Conservation (phyloP, 2,797 vertebrate genomes). For the Macrochelys suwanniensis region DNA sequence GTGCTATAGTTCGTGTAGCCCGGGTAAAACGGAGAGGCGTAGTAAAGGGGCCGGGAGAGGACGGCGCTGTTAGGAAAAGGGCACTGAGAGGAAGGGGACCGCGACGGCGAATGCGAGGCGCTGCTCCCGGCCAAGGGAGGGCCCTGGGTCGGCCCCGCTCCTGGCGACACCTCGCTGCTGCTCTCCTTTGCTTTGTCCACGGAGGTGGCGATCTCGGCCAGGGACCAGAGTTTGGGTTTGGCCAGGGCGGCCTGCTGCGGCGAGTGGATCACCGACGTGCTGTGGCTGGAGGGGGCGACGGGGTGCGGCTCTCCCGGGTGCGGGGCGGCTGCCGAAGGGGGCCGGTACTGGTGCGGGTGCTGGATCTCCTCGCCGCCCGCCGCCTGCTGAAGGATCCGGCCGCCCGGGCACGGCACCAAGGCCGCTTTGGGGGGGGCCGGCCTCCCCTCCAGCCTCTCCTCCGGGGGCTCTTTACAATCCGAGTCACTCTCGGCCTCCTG, state of each 20-base stretch:
- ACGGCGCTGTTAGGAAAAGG: slow-evolving; percentile 93
- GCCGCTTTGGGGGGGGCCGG: slow-evolving; percentile 80
- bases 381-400: slow-evolving; percentile 66
- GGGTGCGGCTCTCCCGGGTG: slow-evolving; percentile 72
- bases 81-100: slow-evolving; percentile 87
- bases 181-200: slow-evolving; percentile 94
- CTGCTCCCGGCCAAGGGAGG: slow-evolving; percentile 82
- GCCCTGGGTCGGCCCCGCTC: slow-evolving; percentile 62
- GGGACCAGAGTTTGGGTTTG: slow-evolving; percentile 97
- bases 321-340: slow-evolving; percentile 43
- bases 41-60: slow-evolving; percentile 94
- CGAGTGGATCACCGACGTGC: slow-evolving; percentile 94
- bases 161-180: slow-evolving; percentile 67
- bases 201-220: slow-evolving; percentile 97
- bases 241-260: slow-evolving; percentile 86
- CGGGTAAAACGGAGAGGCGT: slow-evolving; percentile 96
- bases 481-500: slow-evolving; percentile 88
- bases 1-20: slow-evolving; percentile 99
- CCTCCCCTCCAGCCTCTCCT: slow-evolving; percentile 85
- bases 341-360: slow-evolving; percentile 51
- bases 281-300: slow-evolving; percentile 80
- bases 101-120: slow-evolving; percentile 79
- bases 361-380: slow-evolving; percentile 67
- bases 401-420: slow-evolving; percentile 79
- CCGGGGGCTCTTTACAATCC: slow-evolving; percentile 91